phyloP scores from a whole-genome alignment of 2,113 vertebrate genomes.

The Alligator sinensis region DNA sequence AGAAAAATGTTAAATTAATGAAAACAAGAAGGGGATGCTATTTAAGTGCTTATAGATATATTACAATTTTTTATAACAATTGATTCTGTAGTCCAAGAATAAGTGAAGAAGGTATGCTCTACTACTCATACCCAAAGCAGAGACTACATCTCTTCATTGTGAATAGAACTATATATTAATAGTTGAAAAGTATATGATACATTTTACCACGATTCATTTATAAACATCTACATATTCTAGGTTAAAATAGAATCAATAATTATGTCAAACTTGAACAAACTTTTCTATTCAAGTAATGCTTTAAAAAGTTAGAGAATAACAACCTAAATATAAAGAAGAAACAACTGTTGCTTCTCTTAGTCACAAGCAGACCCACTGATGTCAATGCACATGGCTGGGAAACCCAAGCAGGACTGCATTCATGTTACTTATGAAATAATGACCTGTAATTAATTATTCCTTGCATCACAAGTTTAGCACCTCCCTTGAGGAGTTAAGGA shows the following conservation, averaged over 20 bases:
- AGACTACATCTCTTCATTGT: background rate
- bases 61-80: background rate
- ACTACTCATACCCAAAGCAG: background rate
- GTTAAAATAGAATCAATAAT: background rate
- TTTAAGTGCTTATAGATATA: background rate
- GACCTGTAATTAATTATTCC: background rate
- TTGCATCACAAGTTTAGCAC: background rate
- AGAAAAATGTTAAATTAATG: background rate
- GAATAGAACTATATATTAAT: background rate
- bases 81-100: background rate
- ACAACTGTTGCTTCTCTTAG: background rate
- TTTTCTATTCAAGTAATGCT: background rate
- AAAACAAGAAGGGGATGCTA: background rate
- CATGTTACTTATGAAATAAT: conserved; percentile 20
- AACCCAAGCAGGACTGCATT: background rate
- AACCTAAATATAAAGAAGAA: background rate
- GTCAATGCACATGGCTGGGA: background rate
- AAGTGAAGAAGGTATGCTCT: background rate
- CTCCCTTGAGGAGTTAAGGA: background rate
- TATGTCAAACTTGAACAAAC: background rate
- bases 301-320: background rate
- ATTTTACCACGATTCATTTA: background rate
- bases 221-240: background rate
- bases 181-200: background rate
- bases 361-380: background rate